phyloP scores from a whole-genome alignment of 2,888 invertebrate species.

The Erebia palarica region DNA sequence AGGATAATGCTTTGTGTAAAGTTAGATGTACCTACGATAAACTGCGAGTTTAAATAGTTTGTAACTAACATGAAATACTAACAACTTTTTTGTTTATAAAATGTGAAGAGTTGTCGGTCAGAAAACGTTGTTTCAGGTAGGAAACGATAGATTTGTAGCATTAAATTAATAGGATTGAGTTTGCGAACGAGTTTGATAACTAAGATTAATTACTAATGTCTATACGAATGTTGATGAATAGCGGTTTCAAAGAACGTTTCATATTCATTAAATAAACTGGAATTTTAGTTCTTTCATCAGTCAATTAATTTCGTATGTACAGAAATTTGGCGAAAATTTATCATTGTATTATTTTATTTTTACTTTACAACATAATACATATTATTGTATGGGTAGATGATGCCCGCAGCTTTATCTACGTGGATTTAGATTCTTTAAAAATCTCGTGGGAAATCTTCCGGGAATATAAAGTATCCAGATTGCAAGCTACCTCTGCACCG shows the following conservation, averaged over 20 bases:
- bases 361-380: no score
- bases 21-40: neutral
- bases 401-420: no score
- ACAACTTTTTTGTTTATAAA: no score
- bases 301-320: neutral
- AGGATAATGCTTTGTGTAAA: neutral
- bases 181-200: conserved; percentile 4
- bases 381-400: no score
- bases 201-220: conserved; percentile 11
- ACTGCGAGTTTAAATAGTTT: neutral
- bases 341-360: neutral
- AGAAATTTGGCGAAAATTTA: neutral
- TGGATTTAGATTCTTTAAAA: no score
- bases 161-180: neutral
- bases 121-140: neutral
- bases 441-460: no score
- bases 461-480: no score
- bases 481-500: no score
- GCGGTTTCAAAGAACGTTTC: neutral
- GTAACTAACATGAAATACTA: neutral
- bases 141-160: neutral
- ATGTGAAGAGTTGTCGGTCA: no score
- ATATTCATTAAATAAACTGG: conserved; percentile 7
- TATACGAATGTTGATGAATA: conserved; percentile 6
- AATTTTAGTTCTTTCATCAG: neutral